Evolutionary conservation across 2,113 vertebrate genomes (phyloP).

Genomic region (Laticauda laticaudata): DNA sequence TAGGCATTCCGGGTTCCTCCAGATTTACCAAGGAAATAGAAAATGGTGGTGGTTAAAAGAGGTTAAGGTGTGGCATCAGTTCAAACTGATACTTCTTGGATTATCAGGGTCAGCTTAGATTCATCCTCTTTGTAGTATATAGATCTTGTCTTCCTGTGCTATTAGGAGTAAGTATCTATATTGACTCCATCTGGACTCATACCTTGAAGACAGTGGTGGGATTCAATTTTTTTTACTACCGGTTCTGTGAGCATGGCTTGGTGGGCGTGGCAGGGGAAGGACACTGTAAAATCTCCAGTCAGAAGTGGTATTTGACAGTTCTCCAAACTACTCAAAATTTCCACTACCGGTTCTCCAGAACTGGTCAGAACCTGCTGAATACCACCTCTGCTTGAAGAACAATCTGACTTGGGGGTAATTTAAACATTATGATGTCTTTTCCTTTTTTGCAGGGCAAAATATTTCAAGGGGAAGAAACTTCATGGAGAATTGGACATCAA

Average conservation of each 20-base stretch:
- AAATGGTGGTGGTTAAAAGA: background rate
- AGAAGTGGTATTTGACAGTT: too few species aligned
- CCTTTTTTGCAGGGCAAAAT: conserved; percentile 76
- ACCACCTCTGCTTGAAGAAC: background rate
- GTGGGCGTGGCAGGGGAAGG: too few species aligned
- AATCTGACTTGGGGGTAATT: background rate
- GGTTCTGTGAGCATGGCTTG: too few species aligned
- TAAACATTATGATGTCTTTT: background rate
- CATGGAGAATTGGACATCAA: conserved; percentile 87
- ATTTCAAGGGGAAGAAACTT: conserved; percentile 86
- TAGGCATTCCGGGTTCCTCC: background rate
- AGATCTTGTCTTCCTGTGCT: background rate
- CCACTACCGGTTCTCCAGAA: too few species aligned
- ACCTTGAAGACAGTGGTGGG: too few species aligned
- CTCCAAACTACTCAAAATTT: too few species aligned
- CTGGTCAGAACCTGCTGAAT: too few species aligned
- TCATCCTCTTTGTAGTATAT: background rate
- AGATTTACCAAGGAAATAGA: background rate
- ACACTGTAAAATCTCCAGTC: too few species aligned
- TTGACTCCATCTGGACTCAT: background rate
- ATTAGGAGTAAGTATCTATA: background rate
- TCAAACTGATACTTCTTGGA: background rate
- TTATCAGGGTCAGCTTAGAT: background rate
- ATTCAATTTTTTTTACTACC: too few species aligned
- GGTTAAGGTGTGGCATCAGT: background rate